phyloP scores from a whole-genome alignment of 2,113 vertebrate genomes.

The Misgurnus anguillicaudatus region DNA sequence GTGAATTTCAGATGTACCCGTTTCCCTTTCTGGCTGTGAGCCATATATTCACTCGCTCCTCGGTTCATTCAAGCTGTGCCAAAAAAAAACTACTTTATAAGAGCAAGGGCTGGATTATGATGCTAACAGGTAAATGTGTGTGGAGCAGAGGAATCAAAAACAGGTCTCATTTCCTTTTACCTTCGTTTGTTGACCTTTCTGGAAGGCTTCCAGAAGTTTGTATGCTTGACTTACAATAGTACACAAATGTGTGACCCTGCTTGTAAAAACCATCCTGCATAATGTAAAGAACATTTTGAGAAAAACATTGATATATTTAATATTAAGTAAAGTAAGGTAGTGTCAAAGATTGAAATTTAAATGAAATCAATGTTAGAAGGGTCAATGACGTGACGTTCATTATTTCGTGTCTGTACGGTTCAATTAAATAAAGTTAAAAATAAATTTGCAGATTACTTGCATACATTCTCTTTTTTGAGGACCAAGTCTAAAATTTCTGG shows the following conservation, averaged over 20 bases:
- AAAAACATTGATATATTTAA: too few species aligned
- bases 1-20: conserved; percentile 36
- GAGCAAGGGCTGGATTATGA: conserved; percentile 28
- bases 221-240: background rate
- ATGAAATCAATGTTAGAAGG: too few species aligned
- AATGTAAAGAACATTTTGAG: too few species aligned
- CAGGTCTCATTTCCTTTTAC: conserved; percentile 19
- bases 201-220: background rate
- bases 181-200: conserved; percentile 15
- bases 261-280: too few species aligned
- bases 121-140: conserved; percentile 19
- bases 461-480: too few species aligned
- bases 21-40: conserved; percentile 10
- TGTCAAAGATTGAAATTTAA: too few species aligned
- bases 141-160: conserved; percentile 12
- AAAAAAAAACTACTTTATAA: conserved; percentile 7
- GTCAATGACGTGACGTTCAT: too few species aligned
- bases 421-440: too few species aligned
- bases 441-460: too few species aligned
- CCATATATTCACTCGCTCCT: conserved; percentile 19
- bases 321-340: too few species aligned
- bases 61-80: conserved; percentile 14
- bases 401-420: too few species aligned
- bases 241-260: background rate
- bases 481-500: too few species aligned